Conservation (phyloP, 2,113 vertebrate species). For the Polypterus bichir region DNA sequence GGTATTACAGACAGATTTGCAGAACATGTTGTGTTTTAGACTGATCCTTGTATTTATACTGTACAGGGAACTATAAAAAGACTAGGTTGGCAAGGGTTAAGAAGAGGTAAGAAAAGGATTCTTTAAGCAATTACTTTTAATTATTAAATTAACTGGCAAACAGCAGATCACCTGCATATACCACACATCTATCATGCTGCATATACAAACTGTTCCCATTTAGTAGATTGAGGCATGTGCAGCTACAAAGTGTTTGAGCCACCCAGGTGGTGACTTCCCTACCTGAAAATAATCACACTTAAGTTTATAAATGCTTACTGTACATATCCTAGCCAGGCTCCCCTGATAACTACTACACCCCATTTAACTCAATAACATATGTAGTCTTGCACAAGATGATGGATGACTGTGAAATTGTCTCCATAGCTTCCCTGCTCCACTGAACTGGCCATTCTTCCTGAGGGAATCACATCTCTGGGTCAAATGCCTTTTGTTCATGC, state of each 20-base stretch:
- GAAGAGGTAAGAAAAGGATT: too few species aligned
- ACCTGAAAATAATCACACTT: slow-evolving; percentile 45
- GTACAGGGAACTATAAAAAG: too few species aligned
- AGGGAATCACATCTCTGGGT: slow-evolving; percentile 25
- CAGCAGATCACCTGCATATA: too few species aligned
- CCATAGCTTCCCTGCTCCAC: slow-evolving; percentile 24
- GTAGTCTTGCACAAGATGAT: slow-evolving; percentile 26
- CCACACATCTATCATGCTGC: too few species aligned
- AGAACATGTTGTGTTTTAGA: too few species aligned
- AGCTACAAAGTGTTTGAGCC: slow-evolving; percentile 28
- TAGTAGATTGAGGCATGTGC: neutral
- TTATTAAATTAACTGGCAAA: too few species aligned
- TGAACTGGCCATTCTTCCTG: slow-evolving; percentile 25
- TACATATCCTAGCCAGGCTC: slow-evolving; percentile 39
- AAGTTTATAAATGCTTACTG: slow-evolving; percentile 44
- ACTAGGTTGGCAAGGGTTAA: too few species aligned
- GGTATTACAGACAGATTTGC: too few species aligned
- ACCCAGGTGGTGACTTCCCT: slow-evolving; percentile 38
- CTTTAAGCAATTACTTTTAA: too few species aligned
- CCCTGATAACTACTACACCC: slow-evolving; percentile 45
- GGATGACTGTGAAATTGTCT: slow-evolving; percentile 22
- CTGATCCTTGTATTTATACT: too few species aligned
- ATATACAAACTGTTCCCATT: too few species aligned
- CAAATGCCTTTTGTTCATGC: slow-evolving; percentile 25
- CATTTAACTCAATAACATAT: slow-evolving; percentile 48